Base-by-base conservation (phyloP, 2,113 vertebrate species). In the Equus przewalskii region DNA sequence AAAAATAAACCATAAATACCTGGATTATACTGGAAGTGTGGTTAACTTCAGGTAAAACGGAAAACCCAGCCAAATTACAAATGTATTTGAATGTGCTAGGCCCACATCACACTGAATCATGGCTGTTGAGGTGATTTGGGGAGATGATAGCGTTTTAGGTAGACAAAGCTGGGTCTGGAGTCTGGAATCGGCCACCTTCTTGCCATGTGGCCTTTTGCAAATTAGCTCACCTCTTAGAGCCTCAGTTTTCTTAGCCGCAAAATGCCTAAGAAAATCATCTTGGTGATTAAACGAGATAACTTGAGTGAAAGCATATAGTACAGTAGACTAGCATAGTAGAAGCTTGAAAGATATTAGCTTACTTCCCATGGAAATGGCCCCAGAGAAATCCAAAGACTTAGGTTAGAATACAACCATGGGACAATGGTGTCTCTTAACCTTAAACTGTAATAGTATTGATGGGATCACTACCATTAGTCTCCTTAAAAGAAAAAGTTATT, bases 361-460 rank as follows among this genome's bases (percentile, higher is more conserved):
- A 70, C 15, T 82, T 86, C 72, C 69, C 15, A 51, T 22, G 21
- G 15, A 87, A 89, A 88, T 10, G 14, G 81, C 49, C 54, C 79
- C 24, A 88, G 69, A 87, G 91, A 94, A 91, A 72, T 18, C 13
- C 92, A 94, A 83, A 89, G 78, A 94, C 64, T 51, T 72, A 15
- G 75, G 36, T 46, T 51, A 49, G 14, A 58, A 11, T 36, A 11
- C 46, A 60, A 82, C 15, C 2, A 6, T 12, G 7, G 22, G 28
- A 58, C 22, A 85, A 51, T 15, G 70, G 13, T 26, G 18, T 12
- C 33, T 14, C n/a, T 83, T 56, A 49, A n/a, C 12, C 21, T 91
- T 49, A 36, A 80, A 41, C 3, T 18, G 11, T 16, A 65, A 67
- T 28, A 11, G 2, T 19, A 90, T 5, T 54, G 8, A 60, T 2